phyloP scores from a whole-genome alignment of 2,888 invertebrate genomes.

The Smittia aterrima region DNA sequence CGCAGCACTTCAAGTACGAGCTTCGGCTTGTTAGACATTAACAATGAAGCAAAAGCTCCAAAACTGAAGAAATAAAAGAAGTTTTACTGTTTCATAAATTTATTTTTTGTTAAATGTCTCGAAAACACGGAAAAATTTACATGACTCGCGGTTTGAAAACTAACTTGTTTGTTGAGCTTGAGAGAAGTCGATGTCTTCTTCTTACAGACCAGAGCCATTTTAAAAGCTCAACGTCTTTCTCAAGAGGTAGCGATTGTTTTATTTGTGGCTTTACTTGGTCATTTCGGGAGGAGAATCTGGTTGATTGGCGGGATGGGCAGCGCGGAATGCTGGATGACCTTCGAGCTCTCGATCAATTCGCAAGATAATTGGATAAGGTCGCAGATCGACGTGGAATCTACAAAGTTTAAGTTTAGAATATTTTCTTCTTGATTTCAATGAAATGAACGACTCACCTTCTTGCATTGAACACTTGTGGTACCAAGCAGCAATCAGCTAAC shows the following conservation, averaged over 20 bases:
- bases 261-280: conserved; percentile 62
- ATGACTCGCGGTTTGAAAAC: background rate
- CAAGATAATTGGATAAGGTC: conserved; percentile 83
- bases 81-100: background rate
- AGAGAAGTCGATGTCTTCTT: too few relatives aligned
- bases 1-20: background rate
- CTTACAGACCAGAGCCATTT: too few relatives aligned
- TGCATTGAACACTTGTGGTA: conserved; percentile 95
- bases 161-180: background rate
- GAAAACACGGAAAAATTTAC: background rate
- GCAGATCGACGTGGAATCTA: conserved; percentile 89
- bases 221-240: background rate
- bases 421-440: too few relatives aligned
- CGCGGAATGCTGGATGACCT: conserved; percentile 85
- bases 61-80: background rate
- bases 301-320: conserved; percentile 87
- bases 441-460: conserved; percentile 61
- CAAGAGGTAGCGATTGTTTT: background rate
- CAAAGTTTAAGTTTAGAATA: conserved; percentile 45
- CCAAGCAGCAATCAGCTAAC: conserved; percentile 90
- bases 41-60: background rate
- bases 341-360: conserved; percentile 83
- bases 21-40: background rate
- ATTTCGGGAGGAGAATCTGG: conserved; percentile 92
- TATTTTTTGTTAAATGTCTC: background rate